Evolutionary conservation across 2,113 vertebrate species (phyloP).

Genomic region (Galeopterus variegatus): DNA sequence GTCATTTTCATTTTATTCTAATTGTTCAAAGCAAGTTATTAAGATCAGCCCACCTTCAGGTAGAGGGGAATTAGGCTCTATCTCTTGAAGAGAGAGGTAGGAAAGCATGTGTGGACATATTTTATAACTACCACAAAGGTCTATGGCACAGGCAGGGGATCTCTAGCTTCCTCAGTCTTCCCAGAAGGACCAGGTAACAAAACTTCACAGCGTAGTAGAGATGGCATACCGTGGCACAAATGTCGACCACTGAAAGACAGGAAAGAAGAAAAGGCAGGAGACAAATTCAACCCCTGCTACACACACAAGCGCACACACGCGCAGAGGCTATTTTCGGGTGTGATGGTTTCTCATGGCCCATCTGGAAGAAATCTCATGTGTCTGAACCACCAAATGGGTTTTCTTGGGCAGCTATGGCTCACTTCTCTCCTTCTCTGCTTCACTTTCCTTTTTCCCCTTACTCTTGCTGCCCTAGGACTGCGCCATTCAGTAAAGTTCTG

Average conservation of each 20-base stretch:
- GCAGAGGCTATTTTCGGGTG: not conserved
- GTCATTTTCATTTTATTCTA: not conserved
- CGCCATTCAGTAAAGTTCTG: not conserved
- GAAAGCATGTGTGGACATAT: not conserved
- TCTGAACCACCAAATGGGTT: not conserved
- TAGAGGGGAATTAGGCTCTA: not conserved
- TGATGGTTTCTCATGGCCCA: not conserved
- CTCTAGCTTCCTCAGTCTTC: not conserved
- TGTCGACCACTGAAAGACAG: not conserved
- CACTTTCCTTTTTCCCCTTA: not conserved
- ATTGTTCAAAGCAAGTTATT: not conserved
- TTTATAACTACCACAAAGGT: not conserved
- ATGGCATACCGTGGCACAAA: not conserved
- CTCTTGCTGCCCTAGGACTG: not conserved
- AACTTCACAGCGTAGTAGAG: not conserved
- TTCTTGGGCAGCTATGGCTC: not conserved
- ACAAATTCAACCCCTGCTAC: not conserved
- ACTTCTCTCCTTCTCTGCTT: not conserved
- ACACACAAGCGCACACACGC: not conserved
- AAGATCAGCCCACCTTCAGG: not conserved
- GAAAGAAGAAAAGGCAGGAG: not conserved
- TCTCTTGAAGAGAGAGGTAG: not conserved
- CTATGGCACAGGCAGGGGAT: not conserved
- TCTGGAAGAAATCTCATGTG: not conserved
- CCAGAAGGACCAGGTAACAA: not conserved